These are phyloP conservation scores for Silvanus unidentatus DNA, from an alignment of 2,888 invertebrate genomes.

Conservation along the genomic window DNA sequence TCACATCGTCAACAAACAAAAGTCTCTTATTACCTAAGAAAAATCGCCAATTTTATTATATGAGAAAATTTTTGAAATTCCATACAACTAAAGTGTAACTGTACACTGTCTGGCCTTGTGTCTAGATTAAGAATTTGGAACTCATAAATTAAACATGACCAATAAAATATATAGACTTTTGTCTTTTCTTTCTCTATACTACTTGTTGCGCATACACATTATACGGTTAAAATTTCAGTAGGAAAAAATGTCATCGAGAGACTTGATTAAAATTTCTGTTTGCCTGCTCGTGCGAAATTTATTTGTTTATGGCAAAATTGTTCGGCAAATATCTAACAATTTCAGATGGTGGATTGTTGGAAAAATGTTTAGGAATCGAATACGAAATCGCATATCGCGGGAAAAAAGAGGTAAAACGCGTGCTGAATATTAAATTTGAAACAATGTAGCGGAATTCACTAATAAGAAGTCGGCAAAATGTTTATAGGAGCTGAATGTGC, in stretches of 20 bases:
- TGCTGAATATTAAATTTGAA: conserved; percentile 46
- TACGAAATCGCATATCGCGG: too few species aligned
- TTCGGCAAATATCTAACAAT: too few species aligned
- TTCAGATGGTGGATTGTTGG: too few species aligned
- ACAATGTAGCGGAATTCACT: conserved; percentile 48
- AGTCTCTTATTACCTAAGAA: too few species aligned
- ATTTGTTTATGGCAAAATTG: too few species aligned
- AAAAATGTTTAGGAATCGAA: too few species aligned
- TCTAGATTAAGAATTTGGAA: conserved; percentile 31
- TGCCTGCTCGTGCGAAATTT: too few species aligned
- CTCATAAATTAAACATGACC: conserved; percentile 35
- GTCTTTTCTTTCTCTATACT: conserved; percentile 1
- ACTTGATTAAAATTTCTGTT: too few species aligned
- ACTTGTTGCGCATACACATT: background rate
- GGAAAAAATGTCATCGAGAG: too few species aligned
- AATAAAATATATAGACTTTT: conserved; percentile 3
- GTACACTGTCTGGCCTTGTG: conserved; percentile 37
- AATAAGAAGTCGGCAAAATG: conserved; percentile 38
- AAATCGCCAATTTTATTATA: conserved; percentile 15
- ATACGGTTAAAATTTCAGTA: too few species aligned
- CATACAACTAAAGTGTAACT: conserved; percentile 24
- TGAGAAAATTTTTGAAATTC: conserved; percentile 30
- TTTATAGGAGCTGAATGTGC: conserved; percentile 10
- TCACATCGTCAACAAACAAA: too few species aligned
- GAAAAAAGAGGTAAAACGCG: conserved; percentile 32